Evolutionary conservation across 2,888 invertebrate species (phyloP).

Genomic region (Choristoneura rosaceana): DNA sequence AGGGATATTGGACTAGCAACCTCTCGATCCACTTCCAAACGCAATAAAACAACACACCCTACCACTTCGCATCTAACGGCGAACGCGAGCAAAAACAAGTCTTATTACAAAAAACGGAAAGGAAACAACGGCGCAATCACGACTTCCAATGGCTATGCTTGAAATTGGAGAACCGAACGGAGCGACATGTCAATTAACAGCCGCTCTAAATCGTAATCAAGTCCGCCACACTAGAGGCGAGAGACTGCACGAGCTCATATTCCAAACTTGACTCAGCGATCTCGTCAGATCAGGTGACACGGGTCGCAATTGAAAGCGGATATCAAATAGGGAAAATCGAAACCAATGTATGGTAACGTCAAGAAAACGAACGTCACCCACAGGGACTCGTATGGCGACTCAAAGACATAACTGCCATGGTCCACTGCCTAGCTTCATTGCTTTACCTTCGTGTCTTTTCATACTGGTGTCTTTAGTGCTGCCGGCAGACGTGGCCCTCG

Average conservation of each 20-base stretch:
- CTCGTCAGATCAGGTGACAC: constrained; percentile 24
- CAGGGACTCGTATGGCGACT: constrained; percentile 85
- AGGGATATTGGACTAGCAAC: constrained; percentile 81
- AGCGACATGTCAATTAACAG: constrained; percentile 79
- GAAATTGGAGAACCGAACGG: constrained; percentile 69
- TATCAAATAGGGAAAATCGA: constrained; percentile 54
- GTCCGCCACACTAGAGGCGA: constrained; percentile 67
- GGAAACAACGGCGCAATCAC: constrained; percentile 52
- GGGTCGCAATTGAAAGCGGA: constrained; percentile 45
- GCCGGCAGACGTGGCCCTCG: constrained; percentile 61
- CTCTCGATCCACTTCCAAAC: constrained; percentile 65
- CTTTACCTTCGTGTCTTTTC: constrained; percentile 84
- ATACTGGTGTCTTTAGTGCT: constrained; percentile 73
- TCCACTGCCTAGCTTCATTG: constrained; percentile 84
- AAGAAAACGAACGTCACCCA: constrained; percentile 70
- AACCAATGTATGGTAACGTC: constrained; percentile 81
- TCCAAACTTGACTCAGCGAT: constrained; percentile 73
- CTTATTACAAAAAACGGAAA: constrained; percentile 57
- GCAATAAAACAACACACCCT: constrained; percentile 75
- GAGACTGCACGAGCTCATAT: constrained; percentile 73
- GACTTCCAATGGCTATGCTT: constrained; percentile 73
- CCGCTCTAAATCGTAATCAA: constrained; percentile 70
- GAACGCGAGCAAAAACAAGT: constrained; percentile 60
- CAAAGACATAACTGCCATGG: constrained; percentile 73
- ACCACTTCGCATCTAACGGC: constrained; percentile 55